Conservation (phyloP, 53 echinoderm and acorn worm species). For the Paelopatides confundens region DNA sequence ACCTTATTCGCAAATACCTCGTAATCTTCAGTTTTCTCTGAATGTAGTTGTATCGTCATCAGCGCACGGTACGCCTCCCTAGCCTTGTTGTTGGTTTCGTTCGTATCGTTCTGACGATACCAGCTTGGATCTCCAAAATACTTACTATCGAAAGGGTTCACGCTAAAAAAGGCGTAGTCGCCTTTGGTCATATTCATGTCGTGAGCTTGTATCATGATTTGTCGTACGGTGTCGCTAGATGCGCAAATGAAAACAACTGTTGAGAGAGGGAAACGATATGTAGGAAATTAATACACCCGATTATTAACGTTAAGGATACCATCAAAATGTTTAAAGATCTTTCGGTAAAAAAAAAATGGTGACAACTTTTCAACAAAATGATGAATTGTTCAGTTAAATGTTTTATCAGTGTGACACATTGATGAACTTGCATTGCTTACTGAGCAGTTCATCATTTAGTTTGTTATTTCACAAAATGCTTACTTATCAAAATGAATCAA, state of each 20-base stretch:
- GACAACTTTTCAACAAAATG: too few relatives aligned
- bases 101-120: constrained; percentile 69
- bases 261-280: neutral
- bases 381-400: too few relatives aligned
- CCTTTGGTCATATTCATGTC: constrained; percentile 88
- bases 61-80: constrained; percentile 90
- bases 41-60: constrained; percentile 91
- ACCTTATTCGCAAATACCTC: constrained; percentile 79
- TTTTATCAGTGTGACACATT: too few relatives aligned
- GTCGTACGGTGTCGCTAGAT: constrained; percentile 86
- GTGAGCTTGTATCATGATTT: constrained; percentile 94
- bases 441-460: too few relatives aligned
- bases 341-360: too few relatives aligned
- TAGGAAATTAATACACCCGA: too few relatives aligned
- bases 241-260: constrained; percentile 99
- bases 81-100: constrained; percentile 70
- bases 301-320: too few relatives aligned
- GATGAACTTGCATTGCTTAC: too few relatives aligned
- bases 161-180: constrained; percentile 97
- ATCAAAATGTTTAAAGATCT: too few relatives aligned
- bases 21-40: constrained; percentile 70
- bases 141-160: constrained; percentile 93
- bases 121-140: constrained; percentile 85
- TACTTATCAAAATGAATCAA: too few relatives aligned
- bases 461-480: too few relatives aligned